Base-by-base conservation (phyloP, 1,140 invertebrate species). In the Drosophila nasuta region DNA sequence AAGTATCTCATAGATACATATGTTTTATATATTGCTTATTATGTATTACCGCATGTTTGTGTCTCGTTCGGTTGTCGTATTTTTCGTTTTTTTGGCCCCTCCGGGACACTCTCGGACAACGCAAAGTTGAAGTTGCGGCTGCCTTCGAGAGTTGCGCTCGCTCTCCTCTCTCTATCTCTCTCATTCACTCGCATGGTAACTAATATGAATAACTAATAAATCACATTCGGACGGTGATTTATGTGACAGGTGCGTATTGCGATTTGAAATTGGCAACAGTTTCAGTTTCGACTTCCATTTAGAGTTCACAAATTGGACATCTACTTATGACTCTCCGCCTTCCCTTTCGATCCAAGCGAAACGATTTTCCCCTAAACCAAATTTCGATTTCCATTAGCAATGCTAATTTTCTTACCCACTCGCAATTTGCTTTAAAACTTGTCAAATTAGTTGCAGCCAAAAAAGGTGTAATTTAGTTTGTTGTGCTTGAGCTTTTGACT, bases 151-250 rank as follows among this genome's bases (percentile, higher is more conserved):
- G 28, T 70, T 25, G 20, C 41, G 41, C 48, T 70, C 41, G 30
- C 45, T n/a, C 56, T 51, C 20, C 20, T 25, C 20, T 25, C 20
- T 20, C 20, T 20, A 0, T 20, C 20, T 20, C 20, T 25, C 20
- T 25, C 20, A 25, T 3, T 25, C 20, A 25, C 20, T 25, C 45
- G 74, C 52, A 13, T 75, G 69, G 79, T 79, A 89, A 88, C 83
- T 87, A 87, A 87, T 89, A 89, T 88, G 85, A 88, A 88, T 88
- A 83, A 82, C 85, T 88, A 88, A 88, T 88, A 88, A 88, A 88
- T 88, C 83, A 88, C 83, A 87, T 87, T 72, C 73, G 80, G 70
- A 83, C 81, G 73, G 77, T 89, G 83, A 88, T 88, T 88, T 88
- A 88, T 88, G 83, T 88, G 83, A 89, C 83, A 88, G 83, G 83